Percentiles rank a stretch among this genome's conserved stretches.
Conservation (phyloP, 2,888 invertebrate genomes). For the Saturnia japonica region DNA sequence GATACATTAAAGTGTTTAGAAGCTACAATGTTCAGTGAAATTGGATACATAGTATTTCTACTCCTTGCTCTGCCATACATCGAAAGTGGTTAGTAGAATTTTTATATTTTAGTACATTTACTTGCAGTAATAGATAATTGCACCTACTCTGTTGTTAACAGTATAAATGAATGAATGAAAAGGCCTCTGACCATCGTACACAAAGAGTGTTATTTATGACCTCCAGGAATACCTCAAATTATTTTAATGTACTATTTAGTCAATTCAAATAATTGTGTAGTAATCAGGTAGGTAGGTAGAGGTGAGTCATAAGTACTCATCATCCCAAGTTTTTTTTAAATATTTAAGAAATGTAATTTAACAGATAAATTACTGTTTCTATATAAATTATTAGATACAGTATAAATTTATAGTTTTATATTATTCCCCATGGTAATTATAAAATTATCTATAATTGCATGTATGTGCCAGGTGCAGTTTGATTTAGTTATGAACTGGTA, state of each 20-base stretch:
- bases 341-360: neutral
- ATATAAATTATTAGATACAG: neutral
- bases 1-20: conserved; percentile 71
- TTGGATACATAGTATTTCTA: conserved; percentile 85
- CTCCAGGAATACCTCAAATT: neutral
- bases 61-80: conserved; percentile 86
- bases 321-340: neutral
- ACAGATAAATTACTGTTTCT: neutral
- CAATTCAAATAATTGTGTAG: neutral
- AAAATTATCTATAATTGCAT: too few species aligned
- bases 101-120: conserved; percentile 30
- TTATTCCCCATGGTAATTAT: neutral
- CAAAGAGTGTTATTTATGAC: neutral
- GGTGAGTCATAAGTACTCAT: neutral
- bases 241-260: neutral
- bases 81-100: conserved; percentile 84
- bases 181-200: neutral
- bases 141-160: conserved; percentile 26
- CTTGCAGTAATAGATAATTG: conserved; percentile 30
- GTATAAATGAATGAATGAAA: conserved; percentile 2
- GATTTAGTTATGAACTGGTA: neutral
- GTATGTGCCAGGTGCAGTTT: neutral
- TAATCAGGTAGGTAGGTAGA: neutral
- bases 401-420: neutral
- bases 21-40: conserved; percentile 84